Percentiles rank a stretch among this genome's conserved stretches.
Conservation (phyloP, 2,113 vertebrate genomes). For the Microtus montanus region DNA sequence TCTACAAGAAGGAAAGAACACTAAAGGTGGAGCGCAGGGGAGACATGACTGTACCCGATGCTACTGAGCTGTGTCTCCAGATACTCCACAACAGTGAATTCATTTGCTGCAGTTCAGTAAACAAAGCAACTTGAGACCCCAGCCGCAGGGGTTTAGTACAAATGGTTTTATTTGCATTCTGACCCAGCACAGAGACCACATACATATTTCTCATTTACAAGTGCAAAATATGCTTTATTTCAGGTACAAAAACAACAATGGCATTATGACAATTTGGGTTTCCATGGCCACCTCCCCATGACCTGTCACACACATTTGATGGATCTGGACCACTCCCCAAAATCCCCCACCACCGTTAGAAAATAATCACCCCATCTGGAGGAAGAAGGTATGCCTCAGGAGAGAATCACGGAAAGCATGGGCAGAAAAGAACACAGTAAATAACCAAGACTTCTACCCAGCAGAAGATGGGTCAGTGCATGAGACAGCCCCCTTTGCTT, state of each 20-base stretch:
- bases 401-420: constrained; percentile 1
- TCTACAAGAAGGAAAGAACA: neutral
- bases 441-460: neutral
- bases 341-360: constrained; percentile 66
- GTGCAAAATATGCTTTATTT: constrained; percentile 87
- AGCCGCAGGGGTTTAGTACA: constrained; percentile 78
- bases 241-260: constrained; percentile 82
- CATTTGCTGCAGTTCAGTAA: neutral
- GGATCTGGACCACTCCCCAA: neutral
- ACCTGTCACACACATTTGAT: neutral
- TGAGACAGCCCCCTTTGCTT: neutral
- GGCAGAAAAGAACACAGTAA: neutral
- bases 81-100: neutral
- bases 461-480: neutral
- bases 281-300: constrained; percentile 32
- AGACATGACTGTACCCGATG: accelerated
- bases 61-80: neutral
- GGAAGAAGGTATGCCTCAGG: constrained; percentile 59
- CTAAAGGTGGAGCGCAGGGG: accelerated
- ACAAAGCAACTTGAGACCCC: neutral
- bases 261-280: constrained; percentile 79
- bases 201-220: constrained; percentile 81
- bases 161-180: constrained; percentile 88
- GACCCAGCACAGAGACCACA: constrained; percentile 83
- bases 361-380: constrained; percentile 70